A percentile compares a stretch with the other conserved stretches of the same genome.
Evolutionary conservation across 2,888 invertebrate species (phyloP).

Genomic region (Pollenia angustigena): DNA sequence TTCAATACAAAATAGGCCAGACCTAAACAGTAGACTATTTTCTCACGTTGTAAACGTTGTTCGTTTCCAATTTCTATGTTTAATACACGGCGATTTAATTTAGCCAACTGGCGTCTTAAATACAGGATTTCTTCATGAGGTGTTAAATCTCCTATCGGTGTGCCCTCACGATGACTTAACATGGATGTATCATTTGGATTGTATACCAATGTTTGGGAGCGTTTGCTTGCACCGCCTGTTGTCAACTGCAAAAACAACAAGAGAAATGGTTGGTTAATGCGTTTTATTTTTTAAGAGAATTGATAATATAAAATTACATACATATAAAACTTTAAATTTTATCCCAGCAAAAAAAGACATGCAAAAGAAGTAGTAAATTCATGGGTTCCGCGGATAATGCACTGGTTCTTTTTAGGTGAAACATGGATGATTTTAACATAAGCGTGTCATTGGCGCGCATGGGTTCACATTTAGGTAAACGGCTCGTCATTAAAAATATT

Average conservation of each 20-base stretch:
- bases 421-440: no score
- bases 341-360: no score
- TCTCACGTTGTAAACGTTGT: conserved; percentile 93
- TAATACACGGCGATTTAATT: conserved; percentile 93
- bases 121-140: conserved; percentile 93
- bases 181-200: conserved; percentile 80
- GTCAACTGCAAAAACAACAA: conserved; percentile 76
- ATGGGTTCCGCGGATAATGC: no score
- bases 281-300: background rate
- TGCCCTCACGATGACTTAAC: conserved; percentile 86
- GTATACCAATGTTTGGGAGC: conserved; percentile 77
- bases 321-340: conserved; percentile 1
- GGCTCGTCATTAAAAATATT: no score
- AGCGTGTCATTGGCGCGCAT: no score
- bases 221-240: conserved; percentile 81
- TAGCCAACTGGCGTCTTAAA: conserved; percentile 93
- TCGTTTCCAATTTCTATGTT: conserved; percentile 93
- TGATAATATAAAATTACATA: background rate
- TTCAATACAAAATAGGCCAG: conserved; percentile 94
- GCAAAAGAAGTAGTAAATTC: no score
- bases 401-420: no score
- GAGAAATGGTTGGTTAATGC: background rate
- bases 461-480: no score
- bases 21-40: conserved; percentile 92
- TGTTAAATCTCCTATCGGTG: conserved; percentile 88